Evolutionary conservation across 2,888 invertebrate species (phyloP).

Genomic region (Augochlorella aurata): DNA sequence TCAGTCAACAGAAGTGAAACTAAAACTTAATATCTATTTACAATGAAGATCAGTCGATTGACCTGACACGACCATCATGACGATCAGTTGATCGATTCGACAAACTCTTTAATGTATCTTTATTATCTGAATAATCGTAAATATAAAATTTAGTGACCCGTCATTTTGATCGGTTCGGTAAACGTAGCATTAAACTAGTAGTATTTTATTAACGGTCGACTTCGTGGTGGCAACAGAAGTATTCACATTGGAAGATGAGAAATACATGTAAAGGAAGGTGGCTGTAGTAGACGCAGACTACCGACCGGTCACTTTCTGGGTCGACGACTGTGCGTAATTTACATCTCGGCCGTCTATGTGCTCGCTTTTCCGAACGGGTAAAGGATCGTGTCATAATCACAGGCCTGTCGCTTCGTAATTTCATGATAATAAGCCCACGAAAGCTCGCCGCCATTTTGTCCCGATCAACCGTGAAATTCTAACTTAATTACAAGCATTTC

Average conservation of each 20-base stretch:
- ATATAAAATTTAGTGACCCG: no score
- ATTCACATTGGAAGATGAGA: not conserved
- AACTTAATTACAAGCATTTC: conserved; percentile 44
- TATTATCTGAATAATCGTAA: no score
- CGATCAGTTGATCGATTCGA: no score
- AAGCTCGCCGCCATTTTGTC: conserved; percentile 39
- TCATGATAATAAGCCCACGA: conserved; percentile 56
- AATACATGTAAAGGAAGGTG: not conserved
- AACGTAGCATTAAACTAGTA: not conserved
- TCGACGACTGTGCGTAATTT: conserved; percentile 42
- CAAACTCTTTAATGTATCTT: no score
- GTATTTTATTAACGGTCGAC: not conserved
- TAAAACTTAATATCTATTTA: no score
- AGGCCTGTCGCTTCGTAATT: conserved; percentile 51
- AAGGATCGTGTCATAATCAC: conserved; percentile 55
- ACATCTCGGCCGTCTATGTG: conserved; percentile 13
- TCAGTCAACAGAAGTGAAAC: no score
- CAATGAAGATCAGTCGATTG: no score
- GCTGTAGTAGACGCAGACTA: no score
- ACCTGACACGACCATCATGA: no score
- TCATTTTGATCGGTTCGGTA: no score
- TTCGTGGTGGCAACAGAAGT: not conserved
- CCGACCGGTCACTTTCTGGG: conserved; percentile 8
- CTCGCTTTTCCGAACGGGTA: conserved; percentile 45
- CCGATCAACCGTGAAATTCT: conserved; percentile 50